Conservation (phyloP, 2,113 vertebrate species). For the Centropus bengalensis region DNA sequence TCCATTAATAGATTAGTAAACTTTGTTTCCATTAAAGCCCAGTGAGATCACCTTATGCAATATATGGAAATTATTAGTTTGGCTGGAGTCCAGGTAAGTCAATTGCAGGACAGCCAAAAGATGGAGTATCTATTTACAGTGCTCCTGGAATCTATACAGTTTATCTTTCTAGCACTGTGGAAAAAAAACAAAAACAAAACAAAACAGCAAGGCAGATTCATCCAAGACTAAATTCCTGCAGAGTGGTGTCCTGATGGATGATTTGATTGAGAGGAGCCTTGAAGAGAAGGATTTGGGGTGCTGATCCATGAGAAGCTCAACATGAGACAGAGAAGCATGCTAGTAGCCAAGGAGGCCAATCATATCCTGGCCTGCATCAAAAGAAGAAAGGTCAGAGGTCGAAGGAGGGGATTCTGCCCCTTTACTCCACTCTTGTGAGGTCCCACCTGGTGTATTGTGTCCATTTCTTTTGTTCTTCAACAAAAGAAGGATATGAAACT, state of each 20-base stretch:
- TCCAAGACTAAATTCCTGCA: background rate
- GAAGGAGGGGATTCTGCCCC: too few species aligned
- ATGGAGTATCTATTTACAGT: background rate
- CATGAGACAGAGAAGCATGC: too few species aligned
- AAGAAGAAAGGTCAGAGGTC: too few species aligned
- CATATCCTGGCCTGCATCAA: too few species aligned
- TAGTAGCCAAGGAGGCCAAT: too few species aligned
- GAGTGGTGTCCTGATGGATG: background rate
- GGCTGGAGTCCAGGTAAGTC: background rate
- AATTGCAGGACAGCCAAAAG: background rate
- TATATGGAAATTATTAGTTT: background rate
- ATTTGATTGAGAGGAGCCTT: too few species aligned
- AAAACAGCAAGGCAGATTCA: background rate
- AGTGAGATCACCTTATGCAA: background rate
- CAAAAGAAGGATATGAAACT: too few species aligned
- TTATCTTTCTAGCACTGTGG: background rate
- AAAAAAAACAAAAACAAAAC: background rate
- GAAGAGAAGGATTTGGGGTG: too few species aligned
- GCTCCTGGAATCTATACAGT: background rate
- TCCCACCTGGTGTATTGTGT: too few species aligned
- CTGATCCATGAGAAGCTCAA: too few species aligned
- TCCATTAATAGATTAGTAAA: conserved; percentile 13
- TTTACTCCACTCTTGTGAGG: too few species aligned
- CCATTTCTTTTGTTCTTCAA: too few species aligned
- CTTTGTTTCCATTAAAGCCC: background rate